These are phyloP conservation scores for Icerya purchasi DNA, from an alignment of 2,888 invertebrate genomes.

Conservation along the genomic window DNA sequence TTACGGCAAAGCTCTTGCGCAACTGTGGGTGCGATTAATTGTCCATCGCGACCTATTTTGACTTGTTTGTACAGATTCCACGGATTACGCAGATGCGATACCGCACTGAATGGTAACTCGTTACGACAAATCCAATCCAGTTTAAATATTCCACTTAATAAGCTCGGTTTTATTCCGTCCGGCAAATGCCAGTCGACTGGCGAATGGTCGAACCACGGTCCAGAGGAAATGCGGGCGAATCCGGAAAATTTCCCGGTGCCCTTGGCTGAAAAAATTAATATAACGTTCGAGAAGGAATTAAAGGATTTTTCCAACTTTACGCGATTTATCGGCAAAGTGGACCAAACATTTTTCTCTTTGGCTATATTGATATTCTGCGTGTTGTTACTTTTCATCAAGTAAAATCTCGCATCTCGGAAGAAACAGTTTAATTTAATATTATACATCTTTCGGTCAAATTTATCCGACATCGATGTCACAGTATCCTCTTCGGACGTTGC, in stretches of 20 bases:
- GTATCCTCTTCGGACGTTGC: slow-evolving; percentile 24
- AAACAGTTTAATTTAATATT: slow-evolving; percentile 78
- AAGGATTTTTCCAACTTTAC: slow-evolving; percentile 86
- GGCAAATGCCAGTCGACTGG: slow-evolving; percentile 86
- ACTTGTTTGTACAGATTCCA: slow-evolving; percentile 98
- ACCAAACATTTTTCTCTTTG: slow-evolving; percentile 92
- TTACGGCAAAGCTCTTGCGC: slow-evolving; percentile 83
- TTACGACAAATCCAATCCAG: slow-evolving; percentile 93
- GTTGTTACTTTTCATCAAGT: slow-evolving; percentile 94
- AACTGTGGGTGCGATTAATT: slow-evolving; percentile 90
- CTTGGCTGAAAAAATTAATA: slow-evolving; percentile 90
- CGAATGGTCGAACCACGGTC: slow-evolving; percentile 72
- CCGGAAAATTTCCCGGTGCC: slow-evolving; percentile 85
- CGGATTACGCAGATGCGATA: slow-evolving; percentile 80
- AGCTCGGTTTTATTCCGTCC: slow-evolving; percentile 69
- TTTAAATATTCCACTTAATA: slow-evolving; percentile 85
- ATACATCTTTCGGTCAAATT: slow-evolving; percentile 49
- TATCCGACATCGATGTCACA: slow-evolving; percentile 22
- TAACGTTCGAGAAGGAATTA: slow-evolving; percentile 75
- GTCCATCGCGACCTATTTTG: slow-evolving; percentile 95
- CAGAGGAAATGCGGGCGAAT: slow-evolving; percentile 72
- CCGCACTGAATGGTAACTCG: slow-evolving; percentile 78
- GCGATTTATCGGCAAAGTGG: slow-evolving; percentile 91
- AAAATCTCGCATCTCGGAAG: slow-evolving; percentile 81
- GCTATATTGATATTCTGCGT: slow-evolving; percentile 87